Base-by-base conservation (phyloP, 2,113 vertebrate species). In the Phylloscopus trochilus region DNA sequence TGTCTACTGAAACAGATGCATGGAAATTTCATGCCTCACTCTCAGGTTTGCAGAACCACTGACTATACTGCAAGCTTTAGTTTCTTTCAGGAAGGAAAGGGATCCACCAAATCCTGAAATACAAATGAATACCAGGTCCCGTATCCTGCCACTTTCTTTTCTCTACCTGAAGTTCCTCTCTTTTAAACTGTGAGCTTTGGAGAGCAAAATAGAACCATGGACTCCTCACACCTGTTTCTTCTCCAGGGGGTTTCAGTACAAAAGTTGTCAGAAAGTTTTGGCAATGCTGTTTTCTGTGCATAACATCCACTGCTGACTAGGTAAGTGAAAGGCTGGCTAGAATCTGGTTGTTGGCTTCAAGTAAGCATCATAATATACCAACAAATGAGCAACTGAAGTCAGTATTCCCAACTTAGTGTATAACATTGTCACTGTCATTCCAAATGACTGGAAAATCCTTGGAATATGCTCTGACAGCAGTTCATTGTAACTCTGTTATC, bases 381-480 rank as follows among this genome's bases (percentile, higher is more conserved):
- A 79, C 6, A 18, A 83, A 80, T 13, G 24, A 21, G 31, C 0
- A 3, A 52, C 28, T 67, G 84, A 41, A 56, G 59, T 35, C 33
- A 47, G 26, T 60, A 69, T 68, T 74, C 41, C 27, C 18, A 78
- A 28, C 39, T 79, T 64, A 77, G 8, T 44, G 35, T 35, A 21
- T 5, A 69, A 51, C 33, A 15, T 0, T 64, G 23, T 63, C 33
- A 15, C 0, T 64, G 23, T 63, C 15, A 22, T 72, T 53, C 58
- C 33, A 74, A 89, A 46, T 43, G 33, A 39, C 1, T 63, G 39
- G 15, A 33, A 91, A 93, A 69, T 66, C 64, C 37, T 58, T 78
- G 55, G 33, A 76, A 76, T 28, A 46, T 21, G 28, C 52, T 82
- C 67, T 68, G 39, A 75, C 49, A 73, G 47, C 2, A 12, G 21